Base-by-base conservation (phyloP, 2,797 vertebrate genomes). In the Nasua narica region DNA sequence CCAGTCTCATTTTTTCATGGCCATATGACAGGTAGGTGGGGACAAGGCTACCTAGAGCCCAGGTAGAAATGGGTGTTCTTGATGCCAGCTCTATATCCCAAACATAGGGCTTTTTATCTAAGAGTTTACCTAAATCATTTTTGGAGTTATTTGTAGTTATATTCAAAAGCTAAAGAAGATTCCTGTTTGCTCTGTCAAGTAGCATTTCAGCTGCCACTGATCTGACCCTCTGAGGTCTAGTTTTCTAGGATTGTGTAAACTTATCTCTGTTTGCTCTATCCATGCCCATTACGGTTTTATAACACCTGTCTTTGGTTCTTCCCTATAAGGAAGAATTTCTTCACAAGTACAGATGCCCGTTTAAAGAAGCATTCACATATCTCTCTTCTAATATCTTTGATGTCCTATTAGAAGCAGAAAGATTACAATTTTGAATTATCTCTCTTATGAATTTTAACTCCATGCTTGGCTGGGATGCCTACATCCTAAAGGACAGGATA, bases 81-180 rank as follows among this genome's bases (percentile, higher is more conserved):
- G 32, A 46, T 78, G 60, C 82, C 19, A 58, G 40, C 32, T 92
- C n/a, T 60, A 21, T 82, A 65, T 79, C 54, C 9, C 72, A 78
- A 78, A 74, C 25, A 60, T 29, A 87, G 27, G 79, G 54, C 35
- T 96, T 90, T 93, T 94, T 88, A 82, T 69, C 32, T 23, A 54
- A 40, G 37, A 81, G 52, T 77, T 91, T 81, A 77, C 84, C 85
- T 60, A 94, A 85, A 83, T 83, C 21, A 87, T 54, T 69, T 96
- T 54, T 40, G 32, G 62, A 69, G 37, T 54, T 58, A 70, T 92
- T 92, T 95, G 70, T 85, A 78, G 35, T 58, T 94, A 46, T 78
- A 85, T 95, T 84, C 21, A 78, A 46, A 94, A 74, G 4, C 67
- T 76, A 85, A 93, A 92, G 54, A 95, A 84, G 62, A 74, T 81